Conservation (phyloP, 2,888 invertebrate species). For the Chymomyza procnemis region DNA sequence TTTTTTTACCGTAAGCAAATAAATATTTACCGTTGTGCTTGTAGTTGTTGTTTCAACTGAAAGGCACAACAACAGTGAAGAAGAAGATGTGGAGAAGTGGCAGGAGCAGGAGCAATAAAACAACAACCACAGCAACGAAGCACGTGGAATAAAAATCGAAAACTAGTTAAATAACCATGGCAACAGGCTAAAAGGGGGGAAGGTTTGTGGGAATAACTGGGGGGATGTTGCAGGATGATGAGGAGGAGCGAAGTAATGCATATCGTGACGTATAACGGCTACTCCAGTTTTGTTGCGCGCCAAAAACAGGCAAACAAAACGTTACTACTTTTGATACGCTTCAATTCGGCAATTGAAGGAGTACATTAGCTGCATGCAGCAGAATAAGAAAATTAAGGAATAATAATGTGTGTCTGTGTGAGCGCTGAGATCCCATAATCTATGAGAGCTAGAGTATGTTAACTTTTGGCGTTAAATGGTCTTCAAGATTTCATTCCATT, state of each 20-base stretch:
- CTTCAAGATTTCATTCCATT: too few relatives aligned
- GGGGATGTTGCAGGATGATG: slow-evolving; percentile 30
- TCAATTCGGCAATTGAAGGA: neutral
- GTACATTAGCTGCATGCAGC: neutral
- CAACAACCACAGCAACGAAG: too few relatives aligned
- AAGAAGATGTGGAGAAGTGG: slow-evolving; percentile 10
- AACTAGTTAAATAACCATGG: slow-evolving; percentile 68
- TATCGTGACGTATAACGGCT: slow-evolving; percentile 10
- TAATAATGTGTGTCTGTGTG: too few relatives aligned
- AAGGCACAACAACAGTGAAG: slow-evolving; percentile 11
- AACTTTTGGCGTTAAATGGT: too few relatives aligned
- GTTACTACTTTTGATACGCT: slow-evolving; percentile 1
- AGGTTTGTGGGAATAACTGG: neutral
- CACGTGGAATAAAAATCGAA: slow-evolving; percentile 50
- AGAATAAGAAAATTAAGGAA: too few relatives aligned
- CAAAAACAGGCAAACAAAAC: slow-evolving; percentile 17
- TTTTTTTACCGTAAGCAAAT: slow-evolving; percentile 22
- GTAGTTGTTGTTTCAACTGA: slow-evolving; percentile 6
- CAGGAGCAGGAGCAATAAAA: slow-evolving; percentile 18
- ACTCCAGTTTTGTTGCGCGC: slow-evolving; percentile 11
- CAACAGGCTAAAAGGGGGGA: slow-evolving; percentile 14
- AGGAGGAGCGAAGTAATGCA: slow-evolving; percentile 19
- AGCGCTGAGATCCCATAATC: too few relatives aligned
- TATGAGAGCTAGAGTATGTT: too few relatives aligned
- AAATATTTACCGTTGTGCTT: slow-evolving; percentile 39